Percentiles rank a stretch among this genome's conserved stretches.
Conservation (phyloP, 2,888 invertebrate genomes). For the Dicyrtomina minuta region DNA sequence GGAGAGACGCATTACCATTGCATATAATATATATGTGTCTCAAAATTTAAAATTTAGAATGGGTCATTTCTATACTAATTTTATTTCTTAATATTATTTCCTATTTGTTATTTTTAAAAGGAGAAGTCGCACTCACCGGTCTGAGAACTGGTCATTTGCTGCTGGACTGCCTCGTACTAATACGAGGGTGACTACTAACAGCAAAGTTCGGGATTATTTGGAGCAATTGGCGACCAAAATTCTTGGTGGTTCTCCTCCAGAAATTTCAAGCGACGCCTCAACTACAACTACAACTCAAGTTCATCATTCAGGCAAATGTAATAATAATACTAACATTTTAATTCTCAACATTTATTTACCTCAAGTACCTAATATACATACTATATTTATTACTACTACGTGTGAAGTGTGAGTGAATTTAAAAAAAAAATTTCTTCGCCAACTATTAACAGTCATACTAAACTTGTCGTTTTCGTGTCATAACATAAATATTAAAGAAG, state of each 20-base stretch:
- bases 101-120: not conserved
- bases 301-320: conserved; percentile 6
- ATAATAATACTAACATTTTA: too few species aligned
- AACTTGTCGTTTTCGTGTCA: too few species aligned
- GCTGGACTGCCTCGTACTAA: conserved; percentile 9
- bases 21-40: not conserved
- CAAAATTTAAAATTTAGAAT: not conserved
- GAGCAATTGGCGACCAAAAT: conserved; percentile 26
- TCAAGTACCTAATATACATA: too few species aligned
- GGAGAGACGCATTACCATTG: too few species aligned
- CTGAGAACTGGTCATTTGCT: conserved; percentile 28
- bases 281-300: not conserved
- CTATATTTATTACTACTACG: too few species aligned
- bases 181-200: conserved; percentile 10
- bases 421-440: too few species aligned
- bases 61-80: conserved; percentile 2
- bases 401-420: too few species aligned
- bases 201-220: conserved; percentile 31
- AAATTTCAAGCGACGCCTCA: not conserved
- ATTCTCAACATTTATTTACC: too few species aligned
- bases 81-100: not conserved
- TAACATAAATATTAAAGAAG: too few species aligned
- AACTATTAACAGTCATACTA: too few species aligned
- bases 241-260: conserved; percentile 25
- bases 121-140: conserved; percentile 12